Evolutionary conservation across 2,888 invertebrate genomes (phyloP), one percentile per base, ranked within the genome.

Genomic region (Agrilus biguttatus): DNA sequence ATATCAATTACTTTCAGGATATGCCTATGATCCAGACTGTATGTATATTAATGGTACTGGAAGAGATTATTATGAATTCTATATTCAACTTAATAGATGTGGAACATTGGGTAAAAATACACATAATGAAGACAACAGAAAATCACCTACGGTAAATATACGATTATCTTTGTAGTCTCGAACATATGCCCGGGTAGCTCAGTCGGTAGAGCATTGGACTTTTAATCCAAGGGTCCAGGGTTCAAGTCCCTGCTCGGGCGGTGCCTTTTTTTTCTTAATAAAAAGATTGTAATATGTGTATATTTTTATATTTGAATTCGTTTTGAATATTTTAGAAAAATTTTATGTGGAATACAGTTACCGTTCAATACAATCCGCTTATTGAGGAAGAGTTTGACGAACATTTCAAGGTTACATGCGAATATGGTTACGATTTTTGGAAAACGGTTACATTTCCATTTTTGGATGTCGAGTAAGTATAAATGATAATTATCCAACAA

Each of bases 371-470:
- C 67, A 92, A 91, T 67, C 78, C 90, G 1, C 65, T 92, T 52
- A 92, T 92, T 44, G 92, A 92, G 61, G 92, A 92, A 61, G 92
- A 92, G 62, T 80, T 85, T 67, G 92, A 92, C 63, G 91, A 92
- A 56, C 92, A 92, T 62, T 92, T 91, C 65, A 91, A 92, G 69
- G 91, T 92, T 40, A 92, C 91, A 36, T 92, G 92, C 69, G 92
- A 92, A 67, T 92, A 92, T 58, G 92, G 92, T 44, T 92, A 92
- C 61, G 92, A 92, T 66, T 92, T 91, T 69, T 91, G 92, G 90
- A 92, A 92, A 67, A 92, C 92, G 0, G 91, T 92, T 34, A 91
- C 92, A 0, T 92, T 92, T 67, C 92, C 92, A 1, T 90, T 92
- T 63, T 70, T 92, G 44, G 91, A 92, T 61, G 91, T 92, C 43